Conservation (phyloP, 1,140 invertebrate species). For the Rhyacophila brunnea region DNA sequence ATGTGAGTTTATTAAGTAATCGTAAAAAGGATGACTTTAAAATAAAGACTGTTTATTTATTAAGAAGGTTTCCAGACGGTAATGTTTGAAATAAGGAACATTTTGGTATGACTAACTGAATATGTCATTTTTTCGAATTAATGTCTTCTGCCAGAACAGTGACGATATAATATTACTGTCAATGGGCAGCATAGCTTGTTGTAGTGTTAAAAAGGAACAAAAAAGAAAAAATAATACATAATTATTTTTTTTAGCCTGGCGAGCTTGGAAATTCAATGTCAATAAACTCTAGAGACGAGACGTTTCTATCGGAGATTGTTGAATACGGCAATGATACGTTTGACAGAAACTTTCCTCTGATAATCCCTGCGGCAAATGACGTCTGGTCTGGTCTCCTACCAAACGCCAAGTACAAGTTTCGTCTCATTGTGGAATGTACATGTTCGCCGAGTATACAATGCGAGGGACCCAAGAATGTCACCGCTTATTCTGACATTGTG, state of each 20-base stretch:
- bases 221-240: no score
- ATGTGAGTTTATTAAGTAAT: no score
- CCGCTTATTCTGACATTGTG: conserved; percentile 22
- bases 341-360: conserved; percentile 18
- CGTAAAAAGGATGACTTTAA: no score
- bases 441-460: conserved; percentile 26
- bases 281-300: conserved; percentile 31
- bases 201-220: no score
- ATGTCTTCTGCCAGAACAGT: no score
- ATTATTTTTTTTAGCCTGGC: conserved; percentile 18
- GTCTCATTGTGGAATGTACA: conserved; percentile 17
- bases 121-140: no score
- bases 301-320: conserved; percentile 31
- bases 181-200: no score
- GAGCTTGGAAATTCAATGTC: conserved; percentile 11
- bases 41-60: no score
- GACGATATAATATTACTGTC: no score
- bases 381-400: conserved; percentile 18
- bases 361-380: conserved; percentile 11
- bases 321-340: conserved; percentile 29
- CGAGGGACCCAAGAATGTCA: conserved; percentile 28
- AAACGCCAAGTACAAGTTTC: conserved; percentile 24
- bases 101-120: no score
- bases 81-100: no score
- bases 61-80: no score